Percentiles rank a stretch among this genome's conserved stretches.
Conservation (phyloP, 2,113 vertebrate species). For the Ophiodon elongatus region DNA sequence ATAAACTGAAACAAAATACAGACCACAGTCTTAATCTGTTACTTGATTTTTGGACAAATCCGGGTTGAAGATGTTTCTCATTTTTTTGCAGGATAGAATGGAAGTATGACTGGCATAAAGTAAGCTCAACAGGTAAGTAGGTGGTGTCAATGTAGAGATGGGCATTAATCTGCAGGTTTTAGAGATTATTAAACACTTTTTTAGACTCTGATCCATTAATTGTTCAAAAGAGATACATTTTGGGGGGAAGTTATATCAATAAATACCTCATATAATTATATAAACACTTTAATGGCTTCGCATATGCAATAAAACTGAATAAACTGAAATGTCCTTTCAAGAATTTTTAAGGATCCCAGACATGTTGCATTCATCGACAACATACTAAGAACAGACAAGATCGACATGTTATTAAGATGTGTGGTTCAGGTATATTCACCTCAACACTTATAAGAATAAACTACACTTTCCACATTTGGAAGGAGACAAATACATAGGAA, state of each 20-base stretch:
- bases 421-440: not conserved
- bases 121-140: not conserved
- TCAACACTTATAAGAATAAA: not conserved
- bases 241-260: too few species aligned
- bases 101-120: not conserved
- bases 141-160: constrained; percentile 12
- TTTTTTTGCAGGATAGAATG: not conserved
- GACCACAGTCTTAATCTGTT: not conserved
- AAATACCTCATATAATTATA: not conserved
- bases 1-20: not conserved
- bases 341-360: not conserved
- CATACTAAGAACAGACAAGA: not conserved
- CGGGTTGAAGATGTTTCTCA: not conserved
- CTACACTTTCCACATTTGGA: not conserved
- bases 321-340: not conserved
- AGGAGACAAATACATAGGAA: not conserved
- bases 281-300: not conserved
- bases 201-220: not conserved
- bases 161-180: not conserved
- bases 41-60: not conserved
- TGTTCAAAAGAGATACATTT: not conserved
- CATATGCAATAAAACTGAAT: not conserved
- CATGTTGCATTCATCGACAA: not conserved
- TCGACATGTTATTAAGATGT: not conserved
- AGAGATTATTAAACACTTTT: not conserved